Evolutionary conservation across 1,140 invertebrate species (phyloP), one percentile per base, ranked within the genome.

Genomic region (Stegodyphus mimosarum): DNA sequence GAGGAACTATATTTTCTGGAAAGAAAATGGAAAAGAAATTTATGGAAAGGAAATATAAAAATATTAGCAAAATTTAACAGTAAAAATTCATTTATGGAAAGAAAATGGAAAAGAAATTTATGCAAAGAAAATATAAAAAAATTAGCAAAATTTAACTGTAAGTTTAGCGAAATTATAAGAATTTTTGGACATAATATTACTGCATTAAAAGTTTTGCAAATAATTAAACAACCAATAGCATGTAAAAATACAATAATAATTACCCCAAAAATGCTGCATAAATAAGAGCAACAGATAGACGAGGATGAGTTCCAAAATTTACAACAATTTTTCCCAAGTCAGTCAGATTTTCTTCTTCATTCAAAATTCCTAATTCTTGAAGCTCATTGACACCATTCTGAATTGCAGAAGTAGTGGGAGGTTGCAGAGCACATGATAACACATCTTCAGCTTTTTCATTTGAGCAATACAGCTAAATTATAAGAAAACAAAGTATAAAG

Each of bases 401-500:
- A 86, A 99, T 95, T 88, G 97, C 95, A 7, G 91, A 92, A n/a
- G 97, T 90, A 90, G 95, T 94, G 0, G 98, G 98, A 48, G 97
- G 96, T 89, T 96, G 94, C 88, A 99, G 91, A 0, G 96, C 95
- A 2, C 96, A 89, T 0, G 94, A 95, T 0, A 99, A 91, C 7
- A 99, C 92, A 50, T 94, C 93, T 88, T 93, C 75, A 9, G 77
- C 67, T 74, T 77, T 77, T 7, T 92, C 91, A 15, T 92, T 87
- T 66, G 83, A 76, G 63, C 88, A 90, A n/a, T 91, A 91, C 13
- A 83, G 88, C 89, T 90, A 66, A 55, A 86, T 74, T 60, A 10
- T 33, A 33, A 33, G 3, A 33, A 33, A 33, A 33, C 1, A 3
- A 3, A 3, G 33, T 33, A n/a, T n/a, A n/a, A n/a, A n/a, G n/a